These are phyloP conservation scores for Chunga burmeisteri DNA, from an alignment of 2,113 vertebrate species.

Conservation along the genomic window DNA sequence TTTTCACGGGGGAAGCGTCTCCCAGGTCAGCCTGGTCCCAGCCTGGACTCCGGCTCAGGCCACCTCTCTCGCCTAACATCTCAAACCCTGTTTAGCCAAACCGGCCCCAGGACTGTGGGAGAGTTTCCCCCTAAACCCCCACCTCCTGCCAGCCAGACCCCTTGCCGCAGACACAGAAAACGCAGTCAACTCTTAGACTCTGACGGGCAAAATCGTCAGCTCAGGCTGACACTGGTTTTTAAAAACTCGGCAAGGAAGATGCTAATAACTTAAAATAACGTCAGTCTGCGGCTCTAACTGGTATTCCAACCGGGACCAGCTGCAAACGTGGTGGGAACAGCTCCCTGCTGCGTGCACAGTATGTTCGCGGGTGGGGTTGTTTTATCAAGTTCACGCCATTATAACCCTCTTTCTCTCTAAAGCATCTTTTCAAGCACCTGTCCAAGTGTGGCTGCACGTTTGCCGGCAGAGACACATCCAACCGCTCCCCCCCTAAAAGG, in stretches of 20 bases:
- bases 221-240: rapidly evolving
- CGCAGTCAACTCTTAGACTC: not conserved
- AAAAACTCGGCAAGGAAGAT: not conserved
- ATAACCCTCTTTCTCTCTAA: not conserved
- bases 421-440: not conserved
- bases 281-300: not conserved
- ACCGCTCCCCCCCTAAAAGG: not conserved
- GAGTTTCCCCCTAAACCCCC: not conserved
- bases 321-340: not conserved
- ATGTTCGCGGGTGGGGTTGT: not conserved
- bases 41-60: not conserved
- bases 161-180: not conserved
- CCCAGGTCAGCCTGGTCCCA: not conserved
- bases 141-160: not conserved
- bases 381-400: not conserved
- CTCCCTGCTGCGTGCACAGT: not conserved
- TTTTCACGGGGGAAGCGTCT: not conserved
- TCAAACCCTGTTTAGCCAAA: not conserved
- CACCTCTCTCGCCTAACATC: not conserved
- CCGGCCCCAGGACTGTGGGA: not conserved
- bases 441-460: rapidly evolving
- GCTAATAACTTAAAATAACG: not conserved
- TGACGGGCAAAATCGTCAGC: not conserved
- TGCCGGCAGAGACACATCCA: rapidly evolving
- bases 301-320: not conserved